These are phyloP conservation scores for Cossypha dichroa DNA, from an alignment of 2,797 vertebrate species.

Conservation along the genomic window DNA sequence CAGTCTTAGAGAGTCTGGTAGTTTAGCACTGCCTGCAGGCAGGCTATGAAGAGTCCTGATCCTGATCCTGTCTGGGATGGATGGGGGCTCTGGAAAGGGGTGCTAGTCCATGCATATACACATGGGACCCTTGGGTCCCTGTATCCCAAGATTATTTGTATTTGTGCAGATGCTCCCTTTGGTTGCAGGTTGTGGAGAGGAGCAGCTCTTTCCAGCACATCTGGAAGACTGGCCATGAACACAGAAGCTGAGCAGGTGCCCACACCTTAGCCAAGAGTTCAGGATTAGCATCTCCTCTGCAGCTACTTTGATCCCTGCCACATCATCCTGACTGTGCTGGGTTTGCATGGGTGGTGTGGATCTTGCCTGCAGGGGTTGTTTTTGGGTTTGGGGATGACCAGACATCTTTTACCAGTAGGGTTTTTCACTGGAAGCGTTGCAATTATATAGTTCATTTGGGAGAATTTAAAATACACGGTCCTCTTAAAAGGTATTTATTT, in stretches of 20 bases:
- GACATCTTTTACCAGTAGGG: slow-evolving; percentile 19
- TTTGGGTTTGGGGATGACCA: background rate
- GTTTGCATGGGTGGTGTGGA: background rate
- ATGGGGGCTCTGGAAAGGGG: rapidly evolving
- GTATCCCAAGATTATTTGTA: background rate
- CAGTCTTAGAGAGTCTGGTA: background rate
- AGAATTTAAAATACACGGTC: slow-evolving; percentile 37
- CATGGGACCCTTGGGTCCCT: background rate
- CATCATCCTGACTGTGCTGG: background rate
- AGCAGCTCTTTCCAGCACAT: background rate
- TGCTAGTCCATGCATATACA: background rate
- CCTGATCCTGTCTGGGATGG: background rate
- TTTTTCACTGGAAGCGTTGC: slow-evolving; percentile 43
- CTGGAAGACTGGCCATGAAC: background rate
- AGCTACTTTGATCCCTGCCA: background rate
- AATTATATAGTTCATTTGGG: slow-evolving; percentile 34
- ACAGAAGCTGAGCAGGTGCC: background rate
- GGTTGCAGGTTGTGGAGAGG: background rate
- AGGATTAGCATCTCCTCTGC: background rate
- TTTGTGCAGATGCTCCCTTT: background rate
- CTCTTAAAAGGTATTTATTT: slow-evolving; percentile 54
- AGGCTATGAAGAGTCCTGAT: background rate
- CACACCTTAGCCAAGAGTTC: background rate
- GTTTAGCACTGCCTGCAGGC: background rate
- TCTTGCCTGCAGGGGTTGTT: slow-evolving; percentile 9